Percentiles rank a stretch among this genome's conserved stretches.
phyloP scores from a whole-genome alignment of 2,888 invertebrate genomes.

The Parnassius mnemosyne region DNA sequence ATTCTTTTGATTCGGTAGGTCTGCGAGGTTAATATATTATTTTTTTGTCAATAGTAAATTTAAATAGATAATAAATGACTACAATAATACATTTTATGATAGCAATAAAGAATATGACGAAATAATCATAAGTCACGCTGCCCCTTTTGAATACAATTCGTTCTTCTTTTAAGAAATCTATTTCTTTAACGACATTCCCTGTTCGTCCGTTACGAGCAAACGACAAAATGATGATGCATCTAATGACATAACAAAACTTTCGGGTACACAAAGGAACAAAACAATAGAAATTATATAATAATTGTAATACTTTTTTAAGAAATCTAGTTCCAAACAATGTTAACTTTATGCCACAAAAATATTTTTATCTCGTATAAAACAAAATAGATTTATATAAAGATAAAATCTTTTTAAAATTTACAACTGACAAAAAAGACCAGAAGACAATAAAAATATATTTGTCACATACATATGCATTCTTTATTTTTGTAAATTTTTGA shows the following conservation, averaged over 20 bases:
- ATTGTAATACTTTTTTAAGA: conserved; percentile 19
- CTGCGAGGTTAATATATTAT: neutral
- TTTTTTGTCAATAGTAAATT: neutral
- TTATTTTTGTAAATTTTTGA: no score
- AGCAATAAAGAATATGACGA: conserved; percentile 9
- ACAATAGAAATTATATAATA: conserved; percentile 36
- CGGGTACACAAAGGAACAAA: conserved; percentile 28
- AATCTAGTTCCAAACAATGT: conserved; percentile 14
- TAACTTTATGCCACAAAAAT: conserved; percentile 16
- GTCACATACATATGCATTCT: no score
- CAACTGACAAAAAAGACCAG: neutral
- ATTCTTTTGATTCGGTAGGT: neutral
- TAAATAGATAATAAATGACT: neutral
- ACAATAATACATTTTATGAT: neutral
- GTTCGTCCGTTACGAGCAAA: conserved; percentile 35
- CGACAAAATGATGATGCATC: conserved; percentile 43
- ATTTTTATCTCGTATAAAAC: conserved; percentile 8
- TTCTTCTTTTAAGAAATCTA: conserved; percentile 14
- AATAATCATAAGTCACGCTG: conserved; percentile 11
- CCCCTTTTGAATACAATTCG: conserved; percentile 6
- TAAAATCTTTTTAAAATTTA: neutral
- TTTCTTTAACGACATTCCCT: conserved; percentile 36
- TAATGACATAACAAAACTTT: conserved; percentile 43
- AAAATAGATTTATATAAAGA: neutral
- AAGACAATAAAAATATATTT: no score